Base-by-base conservation (phyloP, 1,140 invertebrate genomes). In the Epicauta chinensis region DNA sequence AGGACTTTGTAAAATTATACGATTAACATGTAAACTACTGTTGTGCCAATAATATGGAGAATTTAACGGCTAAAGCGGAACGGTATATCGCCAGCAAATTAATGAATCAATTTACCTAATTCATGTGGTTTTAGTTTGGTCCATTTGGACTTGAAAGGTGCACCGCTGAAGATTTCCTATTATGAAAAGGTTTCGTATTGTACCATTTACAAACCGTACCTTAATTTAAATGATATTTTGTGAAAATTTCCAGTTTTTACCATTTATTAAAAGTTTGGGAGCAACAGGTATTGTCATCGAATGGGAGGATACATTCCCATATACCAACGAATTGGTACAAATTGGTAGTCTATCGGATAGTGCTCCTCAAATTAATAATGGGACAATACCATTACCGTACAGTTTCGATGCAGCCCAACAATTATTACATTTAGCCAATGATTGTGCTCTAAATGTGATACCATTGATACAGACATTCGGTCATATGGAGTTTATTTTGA, bases 391-490 rank as follows among this genome's bases (percentile, higher is more conserved):
- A n/a, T n/a, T n/a, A 3, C 65, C 75, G 48, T 78, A 78, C 58
- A 61, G 65, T n/a, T 38, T 65, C 6, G 65, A 70, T 14, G 75
- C 76, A 59, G 73, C 75, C 3, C 50, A 61, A 9, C 66, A 71
- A 41, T 68, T 78, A 30, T 51, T 77, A 12, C 53, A 69, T 12
- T 67, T 73, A 36, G 69, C 70, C 30, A 66, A 64, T 37, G 63
- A 70, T 40, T 69, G 66, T 56, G 68, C 65, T 7, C 51, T 77
- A 9, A 67, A 67, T 47, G 65, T 73, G 2, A 87, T 97, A 62
- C 95, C 95, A n/a, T 73, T 98, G 2, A 78, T 97, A 5, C 95
- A 97, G 75, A 96, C 93, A 10, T 95, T 97, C 73, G 94, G 93
- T 1, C 94, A 97, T 69, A 72, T 94, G 69, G 91, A 96, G 77